These are phyloP conservation scores for Panzeria rudis DNA, from an alignment of 2,888 invertebrate genomes.

Conservation along the genomic window DNA sequence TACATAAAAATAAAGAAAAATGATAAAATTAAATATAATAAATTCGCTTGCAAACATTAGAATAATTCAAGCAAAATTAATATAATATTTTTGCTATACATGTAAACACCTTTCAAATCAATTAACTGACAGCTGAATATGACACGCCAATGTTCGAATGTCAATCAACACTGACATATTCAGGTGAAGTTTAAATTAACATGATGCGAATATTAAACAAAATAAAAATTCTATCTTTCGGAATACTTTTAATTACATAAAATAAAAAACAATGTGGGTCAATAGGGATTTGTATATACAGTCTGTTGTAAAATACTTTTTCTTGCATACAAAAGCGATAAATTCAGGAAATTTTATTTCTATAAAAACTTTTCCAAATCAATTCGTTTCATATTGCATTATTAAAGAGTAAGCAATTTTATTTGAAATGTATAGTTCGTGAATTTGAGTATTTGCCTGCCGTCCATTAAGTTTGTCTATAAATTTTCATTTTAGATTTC, in stretches of 20 bases:
- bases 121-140: slow-evolving; percentile 22
- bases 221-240: slow-evolving; percentile 1
- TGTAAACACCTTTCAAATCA: slow-evolving; percentile 14
- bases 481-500: slow-evolving; percentile 37
- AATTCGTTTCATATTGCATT: slow-evolving; percentile 1
- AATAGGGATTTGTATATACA: not conserved
- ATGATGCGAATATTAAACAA: slow-evolving; percentile 39
- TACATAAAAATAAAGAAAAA: not conserved
- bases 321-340: not conserved
- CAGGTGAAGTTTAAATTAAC: slow-evolving; percentile 43
- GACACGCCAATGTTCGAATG: slow-evolving; percentile 35
- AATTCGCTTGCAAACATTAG: not conserved
- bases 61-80: slow-evolving; percentile 8
- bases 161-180: slow-evolving; percentile 52
- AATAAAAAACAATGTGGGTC: slow-evolving; percentile 16
- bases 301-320: not conserved
- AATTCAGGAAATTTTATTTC: not conserved
- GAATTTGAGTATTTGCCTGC: not conserved
- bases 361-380: not conserved
- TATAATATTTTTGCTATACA: slow-evolving; percentile 9
- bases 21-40: not conserved
- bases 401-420: not conserved
- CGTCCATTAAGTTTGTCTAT: slow-evolving; percentile 12
- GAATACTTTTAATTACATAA: not conserved
- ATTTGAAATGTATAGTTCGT: not conserved